Evolutionary conservation across 2,888 invertebrate genomes (phyloP), one percentile per base, ranked within the genome.

Genomic region (Macrophya alboannulata): DNA sequence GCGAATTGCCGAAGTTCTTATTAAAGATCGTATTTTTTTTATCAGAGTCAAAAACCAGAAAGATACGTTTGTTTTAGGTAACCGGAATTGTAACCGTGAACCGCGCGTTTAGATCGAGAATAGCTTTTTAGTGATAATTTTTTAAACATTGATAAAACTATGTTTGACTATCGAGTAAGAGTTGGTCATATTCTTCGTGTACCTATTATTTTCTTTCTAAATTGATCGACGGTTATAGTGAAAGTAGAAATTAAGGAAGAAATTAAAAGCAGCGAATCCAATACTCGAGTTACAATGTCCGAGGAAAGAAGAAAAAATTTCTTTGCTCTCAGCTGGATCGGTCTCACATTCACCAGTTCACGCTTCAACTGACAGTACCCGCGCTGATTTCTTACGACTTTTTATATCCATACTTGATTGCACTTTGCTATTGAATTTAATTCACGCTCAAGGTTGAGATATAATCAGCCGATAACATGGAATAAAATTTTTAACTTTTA

Each of bases 271-370:
- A 15, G 43, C 21, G 40, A 81, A 62, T 43, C 43, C 6, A 81
- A 62, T 81, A 77, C 77, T 37, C 77, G 37, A 55, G 37, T 43
- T 77, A 37, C 17, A 55, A 77, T 77, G 9, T 55, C 17, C 17
- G 37, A n/a, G 17, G 21, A 31, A 31, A 31, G 31, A 31, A 31
- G 31, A 74, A 74, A 45, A 74, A 45, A 25, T 51, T 77, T 48
- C n/a, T 51, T 77, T 2, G 3, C 12, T 55, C 31, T 17, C 77
- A 55, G 9, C 12, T 31, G 81, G 81, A 81, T 62, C 40, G 10
- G 62, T 81, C 81, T 79, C 77, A 37, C 77, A 77, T 81, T 81
- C n/a, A n/a, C 62, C 43, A 15, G 12, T 59, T 62, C 81, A 81
- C 81, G 81, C 25, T 81, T 37, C 21, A 43, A 40, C 0, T 51